Percentiles rank a stretch among this genome's conserved stretches.
These are phyloP conservation scores for Lethenteron camtschaticum DNA, from an alignment of 2,113 vertebrate genomes.

Conservation along the genomic window DNA sequence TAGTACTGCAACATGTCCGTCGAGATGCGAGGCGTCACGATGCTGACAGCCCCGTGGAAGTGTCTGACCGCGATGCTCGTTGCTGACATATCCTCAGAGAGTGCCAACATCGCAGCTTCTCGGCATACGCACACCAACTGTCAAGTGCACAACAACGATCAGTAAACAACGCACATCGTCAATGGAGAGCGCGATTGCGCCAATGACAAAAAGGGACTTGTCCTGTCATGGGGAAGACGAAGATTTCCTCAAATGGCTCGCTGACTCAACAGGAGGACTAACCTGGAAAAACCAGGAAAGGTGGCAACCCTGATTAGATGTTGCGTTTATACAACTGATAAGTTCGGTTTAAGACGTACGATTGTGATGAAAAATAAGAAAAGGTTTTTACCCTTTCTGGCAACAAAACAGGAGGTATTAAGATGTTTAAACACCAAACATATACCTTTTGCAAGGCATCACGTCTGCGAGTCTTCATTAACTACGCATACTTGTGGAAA, in stretches of 20 bases:
- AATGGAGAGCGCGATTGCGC: background rate
- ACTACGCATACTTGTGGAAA: too few species aligned
- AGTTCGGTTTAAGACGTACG: too few species aligned
- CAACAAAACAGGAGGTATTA: too few species aligned
- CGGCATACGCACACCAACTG: conserved; percentile 71
- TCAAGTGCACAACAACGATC: conserved; percentile 11
- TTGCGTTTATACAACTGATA: too few species aligned
- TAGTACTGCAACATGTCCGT: conserved; percentile 55
- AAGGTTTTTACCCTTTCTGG: too few species aligned
- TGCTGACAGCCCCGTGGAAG: conserved; percentile 36
- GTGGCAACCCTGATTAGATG: background rate
- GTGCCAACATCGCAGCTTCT: conserved; percentile 67
- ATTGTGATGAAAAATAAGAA: too few species aligned
- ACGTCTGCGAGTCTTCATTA: too few species aligned
- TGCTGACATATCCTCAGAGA: conserved; percentile 67
- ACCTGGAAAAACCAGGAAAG: background rate
- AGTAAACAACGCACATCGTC: background rate
- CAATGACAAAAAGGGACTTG: background rate
- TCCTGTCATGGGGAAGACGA: background rate
- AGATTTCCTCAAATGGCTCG: background rate
- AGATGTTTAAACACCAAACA: too few species aligned
- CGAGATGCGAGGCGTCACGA: conserved; percentile 55
- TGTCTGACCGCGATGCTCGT: conserved; percentile 27
- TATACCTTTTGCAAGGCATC: too few species aligned
- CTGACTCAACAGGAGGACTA: background rate